A percentile compares a stretch with the other conserved stretches of the same genome.
Conservation (phyloP, 35 echinoderm and acorn worm genomes). For the Stichopus chloronotus region DNA sequence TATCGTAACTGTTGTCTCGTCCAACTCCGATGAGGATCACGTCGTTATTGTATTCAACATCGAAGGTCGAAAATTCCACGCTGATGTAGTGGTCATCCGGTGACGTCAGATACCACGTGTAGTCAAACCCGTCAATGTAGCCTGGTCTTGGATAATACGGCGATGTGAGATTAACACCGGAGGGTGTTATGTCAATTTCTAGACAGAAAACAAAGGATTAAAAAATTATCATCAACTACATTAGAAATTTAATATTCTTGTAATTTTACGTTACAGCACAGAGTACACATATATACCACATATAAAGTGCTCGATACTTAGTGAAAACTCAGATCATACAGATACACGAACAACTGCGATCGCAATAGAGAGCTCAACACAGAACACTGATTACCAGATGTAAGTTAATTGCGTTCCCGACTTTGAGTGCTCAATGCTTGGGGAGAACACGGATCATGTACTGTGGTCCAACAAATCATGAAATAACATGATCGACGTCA, state of each 20-base stretch:
- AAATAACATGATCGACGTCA: too few relatives aligned
- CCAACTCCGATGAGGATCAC: background rate
- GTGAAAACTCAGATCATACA: background rate
- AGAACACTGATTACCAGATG: background rate
- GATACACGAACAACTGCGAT: background rate
- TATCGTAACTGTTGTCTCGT: background rate
- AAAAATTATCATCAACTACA: background rate
- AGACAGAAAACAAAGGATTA: background rate
- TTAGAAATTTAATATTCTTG: too few relatives aligned
- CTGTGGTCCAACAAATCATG: too few relatives aligned
- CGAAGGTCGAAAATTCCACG: background rate
- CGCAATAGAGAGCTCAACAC: background rate
- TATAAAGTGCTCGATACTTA: background rate
- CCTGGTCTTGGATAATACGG: constrained; percentile 7
- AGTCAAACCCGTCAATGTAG: background rate
- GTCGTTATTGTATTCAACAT: background rate
- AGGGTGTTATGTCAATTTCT: background rate
- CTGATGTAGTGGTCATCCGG: background rate
- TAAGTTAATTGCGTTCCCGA: too few relatives aligned
- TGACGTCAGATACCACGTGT: constrained; percentile 18
- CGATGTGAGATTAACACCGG: constrained; percentile 1
- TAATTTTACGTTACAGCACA: background rate
- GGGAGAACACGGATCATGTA: too few relatives aligned
- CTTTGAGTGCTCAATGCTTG: too few relatives aligned
- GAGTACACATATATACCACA: background rate